Evolutionary conservation across 2,797 vertebrate genomes (phyloP).

Genomic region (Syndactyla subalaris): DNA sequence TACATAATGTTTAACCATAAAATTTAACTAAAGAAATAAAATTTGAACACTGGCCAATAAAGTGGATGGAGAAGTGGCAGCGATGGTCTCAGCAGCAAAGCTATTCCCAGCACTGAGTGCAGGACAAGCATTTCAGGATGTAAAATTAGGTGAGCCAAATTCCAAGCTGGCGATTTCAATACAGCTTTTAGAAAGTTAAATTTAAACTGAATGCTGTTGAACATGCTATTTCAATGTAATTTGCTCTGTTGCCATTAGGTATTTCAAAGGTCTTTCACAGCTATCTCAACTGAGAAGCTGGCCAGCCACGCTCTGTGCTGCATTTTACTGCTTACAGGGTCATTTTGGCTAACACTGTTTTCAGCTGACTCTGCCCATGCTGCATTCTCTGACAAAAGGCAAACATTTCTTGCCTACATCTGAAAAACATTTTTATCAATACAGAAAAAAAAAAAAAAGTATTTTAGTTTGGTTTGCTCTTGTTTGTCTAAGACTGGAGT

Average conservation of each 20-base stretch:
- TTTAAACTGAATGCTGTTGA: constrained; percentile 3
- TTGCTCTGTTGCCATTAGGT: background rate
- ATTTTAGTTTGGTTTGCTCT: background rate
- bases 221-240: background rate
- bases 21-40: constrained; percentile 54
- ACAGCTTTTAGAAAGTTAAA: background rate
- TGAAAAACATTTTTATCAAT: background rate
- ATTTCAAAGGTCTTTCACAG: background rate
- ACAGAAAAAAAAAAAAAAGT: background rate
- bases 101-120: background rate
- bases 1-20: constrained; percentile 45
- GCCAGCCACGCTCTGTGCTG: background rate
- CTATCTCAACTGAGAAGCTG: background rate
- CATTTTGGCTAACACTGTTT: background rate
- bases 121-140: background rate
- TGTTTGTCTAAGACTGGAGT: background rate
- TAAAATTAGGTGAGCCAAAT: constrained; percentile 3
- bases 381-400: background rate
- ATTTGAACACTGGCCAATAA: constrained; percentile 33
- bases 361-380: background rate
- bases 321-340: background rate
- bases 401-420: background rate
- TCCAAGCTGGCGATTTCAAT: background rate
- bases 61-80: background rate
- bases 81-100: background rate